phyloP scores from a whole-genome alignment of 2,113 vertebrate species.

The Melanotaenia duboulayi region DNA sequence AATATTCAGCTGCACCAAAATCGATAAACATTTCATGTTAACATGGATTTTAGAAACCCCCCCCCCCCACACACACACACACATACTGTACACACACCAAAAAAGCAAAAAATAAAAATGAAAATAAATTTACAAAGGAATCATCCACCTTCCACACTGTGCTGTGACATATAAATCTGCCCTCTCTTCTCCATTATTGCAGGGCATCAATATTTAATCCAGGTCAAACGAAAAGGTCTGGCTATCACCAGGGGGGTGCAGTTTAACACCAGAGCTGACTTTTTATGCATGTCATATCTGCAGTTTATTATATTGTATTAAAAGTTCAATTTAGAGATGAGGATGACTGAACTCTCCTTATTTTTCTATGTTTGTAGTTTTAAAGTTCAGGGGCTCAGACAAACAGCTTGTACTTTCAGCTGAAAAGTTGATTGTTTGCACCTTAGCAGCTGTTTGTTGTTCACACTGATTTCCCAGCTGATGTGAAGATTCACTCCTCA shows the following conservation, averaged over 20 bases:
- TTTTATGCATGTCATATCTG: slow-evolving; percentile 10
- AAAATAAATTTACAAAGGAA: slow-evolving; percentile 30
- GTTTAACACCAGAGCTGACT: slow-evolving; percentile 5
- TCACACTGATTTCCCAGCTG: slow-evolving; percentile 26
- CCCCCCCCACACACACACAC: background rate
- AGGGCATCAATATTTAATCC: slow-evolving; percentile 64
- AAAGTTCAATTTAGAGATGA: background rate
- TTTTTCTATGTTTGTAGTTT: slow-evolving; percentile 2
- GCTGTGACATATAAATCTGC: slow-evolving; percentile 17
- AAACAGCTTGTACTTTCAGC: background rate
- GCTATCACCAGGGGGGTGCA: background rate
- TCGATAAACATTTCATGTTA: slow-evolving; percentile 10
- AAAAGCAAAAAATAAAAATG: too few species aligned
- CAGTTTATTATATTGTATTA: slow-evolving; percentile 3
- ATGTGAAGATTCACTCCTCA: background rate
- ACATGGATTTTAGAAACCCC: slow-evolving; percentile 10
- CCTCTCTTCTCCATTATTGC: slow-evolving; percentile 38
- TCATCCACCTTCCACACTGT: background rate
- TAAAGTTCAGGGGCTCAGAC: background rate
- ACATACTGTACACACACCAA: too few species aligned
- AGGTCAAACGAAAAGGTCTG: slow-evolving; percentile 49
- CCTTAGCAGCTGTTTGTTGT: slow-evolving; percentile 24
- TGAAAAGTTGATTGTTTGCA: slow-evolving; percentile 12
- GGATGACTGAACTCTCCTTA: background rate
- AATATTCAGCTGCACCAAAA: background rate